Conservation (phyloP, 2,797 vertebrate species). For the Heliangelus exortis region DNA sequence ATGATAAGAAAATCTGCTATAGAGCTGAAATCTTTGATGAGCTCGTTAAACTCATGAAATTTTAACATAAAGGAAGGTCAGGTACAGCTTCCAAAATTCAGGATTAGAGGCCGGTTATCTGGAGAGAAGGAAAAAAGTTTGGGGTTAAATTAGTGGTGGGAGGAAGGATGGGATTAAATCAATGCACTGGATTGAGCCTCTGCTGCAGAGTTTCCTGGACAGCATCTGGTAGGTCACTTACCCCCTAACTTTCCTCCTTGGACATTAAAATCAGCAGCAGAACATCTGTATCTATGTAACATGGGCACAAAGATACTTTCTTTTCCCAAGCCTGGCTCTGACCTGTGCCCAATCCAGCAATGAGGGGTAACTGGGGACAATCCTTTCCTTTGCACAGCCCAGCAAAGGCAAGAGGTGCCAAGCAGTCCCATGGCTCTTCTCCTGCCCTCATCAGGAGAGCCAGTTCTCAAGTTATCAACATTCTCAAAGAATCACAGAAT, state of each 20-base stretch:
- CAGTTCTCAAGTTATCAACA: accelerated
- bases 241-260: background rate
- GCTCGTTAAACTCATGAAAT: conserved; percentile 90
- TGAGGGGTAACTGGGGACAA: background rate
- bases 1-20: conserved; percentile 90
- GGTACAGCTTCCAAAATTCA: conserved; percentile 94
- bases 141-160: background rate
- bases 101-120: conserved; percentile 87
- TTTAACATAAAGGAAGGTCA: conserved; percentile 94
- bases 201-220: background rate
- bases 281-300: background rate
- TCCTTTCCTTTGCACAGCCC: background rate
- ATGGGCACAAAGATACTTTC: background rate
- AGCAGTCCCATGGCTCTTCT: background rate
- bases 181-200: background rate
- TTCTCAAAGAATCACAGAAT: background rate
- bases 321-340: background rate
- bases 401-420: background rate
- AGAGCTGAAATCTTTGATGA: conserved; percentile 85
- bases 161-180: background rate
- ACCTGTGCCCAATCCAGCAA: background rate
- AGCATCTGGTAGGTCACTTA: background rate
- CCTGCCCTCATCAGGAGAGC: accelerated
- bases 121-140: background rate
- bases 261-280: background rate